Conservation (phyloP, 1,140 invertebrate species). For the Thaumatotibia leucotreta region DNA sequence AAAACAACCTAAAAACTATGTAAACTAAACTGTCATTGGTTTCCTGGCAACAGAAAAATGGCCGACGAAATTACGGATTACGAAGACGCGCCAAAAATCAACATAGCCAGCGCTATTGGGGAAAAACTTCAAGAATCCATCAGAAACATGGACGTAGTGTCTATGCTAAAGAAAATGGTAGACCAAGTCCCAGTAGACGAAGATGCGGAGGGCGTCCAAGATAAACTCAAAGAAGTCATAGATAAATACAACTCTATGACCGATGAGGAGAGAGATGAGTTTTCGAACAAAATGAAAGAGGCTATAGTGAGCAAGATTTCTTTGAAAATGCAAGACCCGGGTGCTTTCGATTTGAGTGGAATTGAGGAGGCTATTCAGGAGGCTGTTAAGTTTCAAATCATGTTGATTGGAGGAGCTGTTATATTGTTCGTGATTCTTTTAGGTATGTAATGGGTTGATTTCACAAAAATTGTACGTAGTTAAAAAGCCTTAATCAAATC, state of each 20-base stretch:
- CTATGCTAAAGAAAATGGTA: conserved; percentile 43
- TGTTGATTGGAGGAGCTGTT: conserved; percentile 31
- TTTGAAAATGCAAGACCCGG: conserved; percentile 38
- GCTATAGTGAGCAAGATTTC: conserved; percentile 39
- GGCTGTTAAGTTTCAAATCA: conserved; percentile 40
- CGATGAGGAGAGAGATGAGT: conserved; percentile 51
- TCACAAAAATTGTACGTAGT: not conserved
- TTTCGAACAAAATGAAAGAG: conserved; percentile 46
- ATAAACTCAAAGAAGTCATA: conserved; percentile 52
- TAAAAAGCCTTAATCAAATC: too few relatives aligned
- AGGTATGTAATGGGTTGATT: conserved; percentile 40
- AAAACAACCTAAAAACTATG: not conserved
- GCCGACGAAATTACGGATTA: conserved; percentile 27
- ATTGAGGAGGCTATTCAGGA: conserved; percentile 43
- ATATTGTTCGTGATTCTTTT: conserved; percentile 47
- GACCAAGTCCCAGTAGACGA: conserved; percentile 31
- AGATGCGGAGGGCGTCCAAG: conserved; percentile 36
- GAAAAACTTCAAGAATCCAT: conserved; percentile 46
- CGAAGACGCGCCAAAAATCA: conserved; percentile 18
- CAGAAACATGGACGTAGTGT: conserved; percentile 43
- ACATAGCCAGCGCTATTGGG: conserved; percentile 40
- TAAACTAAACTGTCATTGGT: not conserved
- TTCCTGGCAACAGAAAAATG: conserved; percentile 38
- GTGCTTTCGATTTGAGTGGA: conserved; percentile 36
- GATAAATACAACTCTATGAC: conserved; percentile 52